Conservation (phyloP, 1,140 invertebrate genomes). For the Acromyrmex echinatior region DNA sequence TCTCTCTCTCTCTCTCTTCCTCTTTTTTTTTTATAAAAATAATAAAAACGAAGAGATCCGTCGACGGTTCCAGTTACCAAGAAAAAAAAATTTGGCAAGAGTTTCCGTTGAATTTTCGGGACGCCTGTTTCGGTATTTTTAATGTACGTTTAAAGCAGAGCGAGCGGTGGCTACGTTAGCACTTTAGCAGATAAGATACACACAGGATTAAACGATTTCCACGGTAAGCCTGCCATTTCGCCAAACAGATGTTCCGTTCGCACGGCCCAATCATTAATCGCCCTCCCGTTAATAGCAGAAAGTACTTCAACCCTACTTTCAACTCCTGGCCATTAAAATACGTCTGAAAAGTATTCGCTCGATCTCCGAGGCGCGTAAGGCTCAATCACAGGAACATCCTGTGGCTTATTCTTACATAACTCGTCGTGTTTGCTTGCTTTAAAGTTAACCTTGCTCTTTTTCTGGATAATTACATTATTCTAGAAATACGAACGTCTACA, state of each 20-base stretch:
- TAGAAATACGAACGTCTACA: background rate
- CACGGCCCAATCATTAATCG: constrained; percentile 75
- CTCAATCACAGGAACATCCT: constrained; percentile 18
- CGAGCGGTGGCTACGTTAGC: constrained; percentile 21
- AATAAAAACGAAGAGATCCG: background rate
- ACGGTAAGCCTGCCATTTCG: constrained; percentile 72
- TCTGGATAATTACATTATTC: background rate
- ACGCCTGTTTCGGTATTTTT: constrained; percentile 42
- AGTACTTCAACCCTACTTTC: constrained; percentile 74
- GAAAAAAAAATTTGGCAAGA: constrained; percentile 2
- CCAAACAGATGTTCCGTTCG: constrained; percentile 74
- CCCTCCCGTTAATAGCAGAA: constrained; percentile 72
- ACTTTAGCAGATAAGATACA: constrained; percentile 71
- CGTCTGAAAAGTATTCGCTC: constrained; percentile 65
- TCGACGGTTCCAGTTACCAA: background rate
- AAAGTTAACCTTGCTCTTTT: background rate
- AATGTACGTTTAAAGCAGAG: constrained; percentile 11
- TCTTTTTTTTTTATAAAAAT: background rate
- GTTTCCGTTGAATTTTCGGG: constrained; percentile 14
- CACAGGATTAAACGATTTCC: constrained; percentile 73
- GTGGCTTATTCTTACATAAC: constrained; percentile 15
- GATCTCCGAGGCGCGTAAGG: constrained; percentile 48
- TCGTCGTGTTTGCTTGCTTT: background rate
- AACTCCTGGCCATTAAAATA: constrained; percentile 71
- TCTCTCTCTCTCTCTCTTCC: background rate